These are phyloP conservation scores for Trachelus iudaicus DNA, from an alignment of 2,888 invertebrate genomes.

Conservation along the genomic window DNA sequence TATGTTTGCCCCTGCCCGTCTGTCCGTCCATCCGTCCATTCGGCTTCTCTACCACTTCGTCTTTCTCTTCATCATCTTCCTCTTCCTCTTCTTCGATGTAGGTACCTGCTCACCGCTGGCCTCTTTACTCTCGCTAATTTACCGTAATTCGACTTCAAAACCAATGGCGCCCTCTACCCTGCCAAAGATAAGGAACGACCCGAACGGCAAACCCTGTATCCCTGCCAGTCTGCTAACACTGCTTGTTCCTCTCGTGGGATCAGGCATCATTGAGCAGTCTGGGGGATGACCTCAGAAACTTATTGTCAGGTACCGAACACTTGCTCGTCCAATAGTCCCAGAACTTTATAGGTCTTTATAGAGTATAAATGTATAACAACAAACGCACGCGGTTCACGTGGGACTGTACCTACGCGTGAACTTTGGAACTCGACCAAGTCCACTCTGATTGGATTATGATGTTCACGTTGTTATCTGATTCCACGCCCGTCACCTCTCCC, in stretches of 20 bases:
- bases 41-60: constrained; percentile 23
- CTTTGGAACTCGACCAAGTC: neutral
- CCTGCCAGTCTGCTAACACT: neutral
- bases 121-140: constrained; percentile 60
- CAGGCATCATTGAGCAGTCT: neutral
- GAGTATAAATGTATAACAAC: neutral
- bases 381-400: neutral
- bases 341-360: neutral
- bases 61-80: constrained; percentile 34
- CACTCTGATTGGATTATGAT: constrained; percentile 35
- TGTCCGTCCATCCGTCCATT: constrained; percentile 43
- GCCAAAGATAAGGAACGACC: constrained; percentile 1
- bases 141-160: constrained; percentile 52
- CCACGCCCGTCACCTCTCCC: constrained; percentile 27
- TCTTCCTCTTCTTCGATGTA: constrained; percentile 38
- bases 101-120: constrained; percentile 50
- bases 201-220: neutral
- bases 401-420: neutral
- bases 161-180: neutral
- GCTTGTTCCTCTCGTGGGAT: neutral
- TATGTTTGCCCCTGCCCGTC: constrained; percentile 62
- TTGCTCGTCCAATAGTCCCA: neutral
- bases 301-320: neutral
- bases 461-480: constrained; percentile 37
- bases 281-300: neutral